phyloP scores from a whole-genome alignment of 53 echinoderm and acorn worm species.

The Paelopatides confundens region DNA sequence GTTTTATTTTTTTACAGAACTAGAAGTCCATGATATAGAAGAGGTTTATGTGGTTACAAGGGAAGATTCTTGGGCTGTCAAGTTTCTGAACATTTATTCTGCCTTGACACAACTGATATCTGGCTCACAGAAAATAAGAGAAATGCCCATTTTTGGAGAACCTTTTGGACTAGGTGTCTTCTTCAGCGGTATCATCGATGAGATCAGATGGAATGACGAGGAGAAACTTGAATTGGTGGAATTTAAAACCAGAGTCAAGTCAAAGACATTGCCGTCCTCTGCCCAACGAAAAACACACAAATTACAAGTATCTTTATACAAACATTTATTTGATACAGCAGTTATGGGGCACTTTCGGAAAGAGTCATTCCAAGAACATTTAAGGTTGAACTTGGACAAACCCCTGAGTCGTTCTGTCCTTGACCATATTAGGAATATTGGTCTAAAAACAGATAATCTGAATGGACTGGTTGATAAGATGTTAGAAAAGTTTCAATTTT shows the following conservation, averaged over 20 bases:
- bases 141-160: conserved; percentile 83
- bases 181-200: conserved; percentile 84
- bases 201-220: conserved; percentile 71
- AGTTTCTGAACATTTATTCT: conserved; percentile 78
- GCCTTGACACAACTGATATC: conserved; percentile 63
- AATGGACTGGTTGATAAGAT: conserved; percentile 61
- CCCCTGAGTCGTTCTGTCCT: conserved; percentile 67
- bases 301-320: conserved; percentile 86
- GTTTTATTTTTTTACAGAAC: no score
- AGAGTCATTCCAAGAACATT: conserved; percentile 43
- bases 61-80: conserved; percentile 83
- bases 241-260: conserved; percentile 82
- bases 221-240: conserved; percentile 84
- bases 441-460: conserved; percentile 49
- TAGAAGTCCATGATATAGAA: conserved; percentile 84
- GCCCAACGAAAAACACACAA: conserved; percentile 82
- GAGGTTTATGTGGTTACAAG: conserved; percentile 60
- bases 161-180: conserved; percentile 67
- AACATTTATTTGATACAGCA: conserved; percentile 85
- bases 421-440: conserved; percentile 20
- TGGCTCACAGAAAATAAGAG: conserved; percentile 62
- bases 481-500: conserved; percentile 77
- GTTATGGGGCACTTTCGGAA: conserved; percentile 65
- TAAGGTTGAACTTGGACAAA: conserved; percentile 58
- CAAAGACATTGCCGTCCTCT: conserved; percentile 48